Conservation (phyloP, 2,797 vertebrate genomes). For the Poliocrania exsul region DNA sequence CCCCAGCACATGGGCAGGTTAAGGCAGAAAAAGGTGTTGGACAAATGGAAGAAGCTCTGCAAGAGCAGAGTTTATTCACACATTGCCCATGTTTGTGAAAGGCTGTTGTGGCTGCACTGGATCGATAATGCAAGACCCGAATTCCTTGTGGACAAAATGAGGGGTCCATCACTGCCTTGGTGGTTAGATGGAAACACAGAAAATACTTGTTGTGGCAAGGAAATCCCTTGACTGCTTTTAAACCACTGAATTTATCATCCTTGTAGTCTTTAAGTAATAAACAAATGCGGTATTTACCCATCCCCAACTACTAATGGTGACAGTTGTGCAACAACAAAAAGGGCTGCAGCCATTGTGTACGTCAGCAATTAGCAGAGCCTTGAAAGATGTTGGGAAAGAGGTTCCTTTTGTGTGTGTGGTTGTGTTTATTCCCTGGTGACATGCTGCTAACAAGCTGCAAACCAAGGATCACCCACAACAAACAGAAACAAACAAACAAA, state of each 20-base stretch:
- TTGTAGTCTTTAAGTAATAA: not conserved
- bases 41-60: not conserved
- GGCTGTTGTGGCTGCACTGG: not conserved
- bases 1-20: rapidly evolving
- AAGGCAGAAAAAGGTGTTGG: not conserved
- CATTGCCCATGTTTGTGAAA: not conserved
- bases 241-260: not conserved
- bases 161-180: not conserved
- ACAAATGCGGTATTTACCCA: not conserved
- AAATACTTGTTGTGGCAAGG: not conserved
- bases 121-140: not conserved
- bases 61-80: not conserved
- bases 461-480: slow-evolving; percentile 45
- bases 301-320: not conserved
- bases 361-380: not conserved
- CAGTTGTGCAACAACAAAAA: not conserved
- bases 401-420: slow-evolving; percentile 12
- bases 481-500: slow-evolving; percentile 42
- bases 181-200: not conserved
- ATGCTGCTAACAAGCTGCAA: slow-evolving; percentile 51
- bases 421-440: slow-evolving; percentile 51
- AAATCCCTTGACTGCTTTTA: not conserved
- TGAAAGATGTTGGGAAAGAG: slow-evolving; percentile 30
- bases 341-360: not conserved
- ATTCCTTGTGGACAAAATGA: not conserved